Percentiles rank a stretch among this genome's conserved stretches.
Conservation (phyloP, 1,140 invertebrate genomes). For the Tetramorium parvispinum region DNA sequence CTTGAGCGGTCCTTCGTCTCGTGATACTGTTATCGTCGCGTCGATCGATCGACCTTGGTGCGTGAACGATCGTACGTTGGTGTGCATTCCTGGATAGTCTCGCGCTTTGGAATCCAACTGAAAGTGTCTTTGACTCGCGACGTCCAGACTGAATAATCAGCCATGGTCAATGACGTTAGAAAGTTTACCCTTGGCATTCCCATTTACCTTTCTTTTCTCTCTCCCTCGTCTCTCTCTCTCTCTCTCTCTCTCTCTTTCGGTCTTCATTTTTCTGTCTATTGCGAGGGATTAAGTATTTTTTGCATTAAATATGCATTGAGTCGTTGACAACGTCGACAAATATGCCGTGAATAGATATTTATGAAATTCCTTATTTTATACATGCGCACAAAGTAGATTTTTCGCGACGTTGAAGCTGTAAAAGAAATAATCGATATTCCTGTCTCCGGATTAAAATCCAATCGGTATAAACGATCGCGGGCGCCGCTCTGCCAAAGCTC, state of each 20-base stretch:
- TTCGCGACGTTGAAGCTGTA: constrained; percentile 19
- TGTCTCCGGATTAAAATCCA: constrained; percentile 62
- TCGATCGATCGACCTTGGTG: constrained; percentile 42
- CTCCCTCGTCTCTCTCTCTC: background rate
- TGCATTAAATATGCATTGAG: constrained; percentile 24
- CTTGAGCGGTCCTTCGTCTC: constrained; percentile 33
- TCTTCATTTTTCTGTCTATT: background rate
- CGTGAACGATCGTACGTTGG: constrained; percentile 6
- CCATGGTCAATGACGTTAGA: constrained; percentile 34
- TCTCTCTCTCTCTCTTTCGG: background rate
- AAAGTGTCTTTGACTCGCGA: background rate
- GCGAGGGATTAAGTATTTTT: constrained; percentile 1
- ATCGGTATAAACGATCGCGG: constrained; percentile 58
- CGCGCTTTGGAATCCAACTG: constrained; percentile 19
- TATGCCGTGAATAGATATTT: constrained; percentile 38
- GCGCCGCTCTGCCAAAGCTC: constrained; percentile 52
- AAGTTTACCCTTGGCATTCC: constrained; percentile 40
- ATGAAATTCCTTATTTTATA: constrained; percentile 59
- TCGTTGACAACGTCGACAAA: constrained; percentile 1
- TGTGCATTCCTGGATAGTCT: constrained; percentile 10
- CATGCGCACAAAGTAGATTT: constrained; percentile 43
- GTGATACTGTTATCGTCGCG: constrained; percentile 34
- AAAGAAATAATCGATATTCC: constrained; percentile 60
- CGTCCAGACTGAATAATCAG: constrained; percentile 39
- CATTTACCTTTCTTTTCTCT: constrained; percentile 11